Conservation (phyloP, 1,140 invertebrate species). For the Aphaenogaster rudis region DNA sequence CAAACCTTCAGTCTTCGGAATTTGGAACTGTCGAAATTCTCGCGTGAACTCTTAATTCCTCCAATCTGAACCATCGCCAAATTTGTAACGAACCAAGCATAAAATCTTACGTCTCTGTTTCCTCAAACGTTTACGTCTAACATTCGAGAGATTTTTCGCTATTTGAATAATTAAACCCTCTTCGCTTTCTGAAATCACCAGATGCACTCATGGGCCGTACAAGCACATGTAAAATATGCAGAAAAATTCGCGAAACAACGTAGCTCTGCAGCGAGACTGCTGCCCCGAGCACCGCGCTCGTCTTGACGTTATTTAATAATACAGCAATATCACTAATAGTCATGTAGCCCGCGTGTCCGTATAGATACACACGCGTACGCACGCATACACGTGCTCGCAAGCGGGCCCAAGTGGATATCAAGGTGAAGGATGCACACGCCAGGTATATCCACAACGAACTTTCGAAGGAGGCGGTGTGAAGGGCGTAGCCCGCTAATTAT, state of each 20-base stretch:
- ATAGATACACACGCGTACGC: no score
- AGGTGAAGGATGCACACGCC: constrained; percentile 73
- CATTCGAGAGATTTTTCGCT: background rate
- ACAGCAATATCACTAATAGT: constrained; percentile 47
- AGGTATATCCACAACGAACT: constrained; percentile 70
- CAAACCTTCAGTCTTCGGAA: background rate
- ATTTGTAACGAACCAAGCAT: background rate
- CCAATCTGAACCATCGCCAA: no score
- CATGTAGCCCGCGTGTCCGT: background rate
- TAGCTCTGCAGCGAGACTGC: background rate
- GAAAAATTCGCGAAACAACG: constrained; percentile 13
- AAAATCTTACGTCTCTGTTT: background rate
- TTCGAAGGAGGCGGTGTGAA: constrained; percentile 82
- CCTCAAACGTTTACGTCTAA: background rate
- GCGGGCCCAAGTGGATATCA: constrained; percentile 63
- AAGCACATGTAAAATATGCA: background rate
- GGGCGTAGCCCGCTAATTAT: constrained; percentile 86
- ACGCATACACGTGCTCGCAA: background rate
- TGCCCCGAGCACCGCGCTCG: constrained; percentile 18
- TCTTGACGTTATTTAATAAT: constrained; percentile 56
- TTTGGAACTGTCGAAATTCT: background rate
- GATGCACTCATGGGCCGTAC: background rate
- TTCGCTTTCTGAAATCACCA: background rate
- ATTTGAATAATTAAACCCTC: constrained; percentile 15
- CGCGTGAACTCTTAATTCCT: background rate